phyloP scores from a whole-genome alignment of 2,888 invertebrate species.

The Drosophila tanythrix region DNA sequence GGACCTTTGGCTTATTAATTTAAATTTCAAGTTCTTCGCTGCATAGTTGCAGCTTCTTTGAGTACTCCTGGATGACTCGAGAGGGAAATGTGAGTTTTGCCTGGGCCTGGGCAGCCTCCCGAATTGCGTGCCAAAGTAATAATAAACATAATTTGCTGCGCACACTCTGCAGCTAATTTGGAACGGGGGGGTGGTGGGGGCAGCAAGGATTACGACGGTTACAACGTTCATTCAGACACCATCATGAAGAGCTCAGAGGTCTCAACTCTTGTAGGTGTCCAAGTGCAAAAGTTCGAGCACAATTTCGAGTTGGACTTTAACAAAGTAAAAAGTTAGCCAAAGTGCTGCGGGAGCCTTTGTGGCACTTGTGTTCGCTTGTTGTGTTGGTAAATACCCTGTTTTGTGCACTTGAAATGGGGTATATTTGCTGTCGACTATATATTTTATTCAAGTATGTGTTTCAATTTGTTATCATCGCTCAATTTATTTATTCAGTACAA shows the following conservation, averaged over 20 bases:
- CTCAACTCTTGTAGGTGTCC: slow-evolving; percentile 46
- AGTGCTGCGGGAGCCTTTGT: slow-evolving; percentile 44
- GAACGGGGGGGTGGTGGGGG: not conserved
- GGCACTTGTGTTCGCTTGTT: slow-evolving; percentile 56
- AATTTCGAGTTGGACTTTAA: slow-evolving; percentile 72
- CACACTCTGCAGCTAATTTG: slow-evolving; percentile 68
- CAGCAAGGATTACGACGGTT: slow-evolving; percentile 38
- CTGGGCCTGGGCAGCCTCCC: slow-evolving; percentile 7
- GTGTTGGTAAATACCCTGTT: slow-evolving; percentile 28
- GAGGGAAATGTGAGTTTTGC: slow-evolving; percentile 23
- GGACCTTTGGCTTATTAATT: slow-evolving; percentile 77
- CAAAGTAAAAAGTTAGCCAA: slow-evolving; percentile 73
- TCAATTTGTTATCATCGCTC: not conserved
- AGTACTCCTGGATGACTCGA: slow-evolving; percentile 6
- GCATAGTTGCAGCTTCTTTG: slow-evolving; percentile 21
- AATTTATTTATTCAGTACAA: not conserved
- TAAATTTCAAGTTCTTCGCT: slow-evolving; percentile 69
- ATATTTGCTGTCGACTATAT: accelerated
- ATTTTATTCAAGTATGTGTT: not conserved
- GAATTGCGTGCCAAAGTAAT: slow-evolving; percentile 75
- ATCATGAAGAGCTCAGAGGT: slow-evolving; percentile 29
- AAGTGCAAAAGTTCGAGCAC: slow-evolving; percentile 68
- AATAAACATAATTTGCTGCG: slow-evolving; percentile 79
- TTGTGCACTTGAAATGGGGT: not conserved
- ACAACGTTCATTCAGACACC: slow-evolving; percentile 29